Conservation (phyloP, 2,888 invertebrate genomes). For the Drosophila paramelanica region DNA sequence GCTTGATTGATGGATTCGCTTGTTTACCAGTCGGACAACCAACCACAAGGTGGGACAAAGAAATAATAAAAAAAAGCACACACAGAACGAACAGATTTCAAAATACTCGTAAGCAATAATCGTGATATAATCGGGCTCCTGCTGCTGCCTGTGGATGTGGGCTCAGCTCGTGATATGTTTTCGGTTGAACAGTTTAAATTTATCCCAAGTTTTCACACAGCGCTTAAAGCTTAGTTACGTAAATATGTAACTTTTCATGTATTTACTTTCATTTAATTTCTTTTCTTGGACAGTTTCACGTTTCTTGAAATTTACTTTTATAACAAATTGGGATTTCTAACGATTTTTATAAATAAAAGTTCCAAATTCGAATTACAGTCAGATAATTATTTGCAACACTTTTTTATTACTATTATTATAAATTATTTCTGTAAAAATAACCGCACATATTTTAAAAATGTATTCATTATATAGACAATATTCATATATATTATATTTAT, state of each 20-base stretch:
- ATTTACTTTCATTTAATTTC: neutral
- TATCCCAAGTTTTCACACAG: neutral
- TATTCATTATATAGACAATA: neutral
- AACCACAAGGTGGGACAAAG: conserved; percentile 40
- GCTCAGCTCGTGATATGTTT: conserved; percentile 3
- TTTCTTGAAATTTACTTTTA: no score
- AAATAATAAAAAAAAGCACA: neutral
- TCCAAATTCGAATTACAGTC: no score
- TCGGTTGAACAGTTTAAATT: conserved; percentile 24
- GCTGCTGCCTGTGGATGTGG: neutral
- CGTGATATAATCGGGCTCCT: conserved; percentile 40
- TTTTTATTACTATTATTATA: no score
- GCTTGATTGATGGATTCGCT: conserved; percentile 75
- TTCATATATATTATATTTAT: neutral
- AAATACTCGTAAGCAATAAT: conserved; percentile 44
- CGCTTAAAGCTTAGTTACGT: neutral
- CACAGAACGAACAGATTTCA: conserved; percentile 36
- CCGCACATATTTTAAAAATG: no score
- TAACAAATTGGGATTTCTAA: no score
- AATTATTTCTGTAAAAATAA: neutral
- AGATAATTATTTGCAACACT: no score
- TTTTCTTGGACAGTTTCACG: no score
- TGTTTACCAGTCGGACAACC: conserved; percentile 71
- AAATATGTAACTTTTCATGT: neutral
- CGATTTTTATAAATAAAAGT: no score